phyloP scores from a whole-genome alignment of 2,888 invertebrate species.

The Arctia plantaginis region DNA sequence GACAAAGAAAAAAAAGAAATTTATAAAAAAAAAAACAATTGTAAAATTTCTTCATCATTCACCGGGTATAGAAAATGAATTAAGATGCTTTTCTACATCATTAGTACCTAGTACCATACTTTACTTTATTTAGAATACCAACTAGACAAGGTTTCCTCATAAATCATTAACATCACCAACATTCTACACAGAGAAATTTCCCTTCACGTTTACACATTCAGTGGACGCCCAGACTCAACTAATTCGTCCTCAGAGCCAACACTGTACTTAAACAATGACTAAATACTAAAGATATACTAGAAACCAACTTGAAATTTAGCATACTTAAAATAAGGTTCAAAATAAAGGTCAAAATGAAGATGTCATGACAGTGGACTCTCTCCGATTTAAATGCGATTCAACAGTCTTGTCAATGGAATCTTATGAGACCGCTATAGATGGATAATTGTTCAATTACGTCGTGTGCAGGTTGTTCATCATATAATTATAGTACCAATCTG shows the following conservation, averaged over 20 bases:
- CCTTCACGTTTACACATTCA: conserved; percentile 65
- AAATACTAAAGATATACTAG: conserved; percentile 20
- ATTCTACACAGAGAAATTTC: conserved; percentile 57
- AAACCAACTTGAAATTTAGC: conserved; percentile 45
- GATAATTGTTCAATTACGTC: conserved; percentile 28
- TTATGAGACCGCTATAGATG: conserved; percentile 31
- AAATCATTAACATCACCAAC: conserved; percentile 54
- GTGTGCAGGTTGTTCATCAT: conserved; percentile 7
- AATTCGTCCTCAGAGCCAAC: conserved; percentile 57
- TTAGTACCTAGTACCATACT: conserved; percentile 12
- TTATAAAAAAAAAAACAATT: too few species aligned
- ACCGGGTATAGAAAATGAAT: background rate
- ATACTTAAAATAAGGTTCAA: conserved; percentile 31
- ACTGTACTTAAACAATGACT: conserved; percentile 58
- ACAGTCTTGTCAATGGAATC: conserved; percentile 47
- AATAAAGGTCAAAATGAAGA: conserved; percentile 30
- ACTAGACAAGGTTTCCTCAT: conserved; percentile 48
- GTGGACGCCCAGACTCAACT: conserved; percentile 57
- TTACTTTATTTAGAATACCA: conserved; percentile 10
- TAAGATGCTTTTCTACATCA: conserved; percentile 9
- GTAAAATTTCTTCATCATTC: too few species aligned
- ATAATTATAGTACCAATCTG: conserved; percentile 12
- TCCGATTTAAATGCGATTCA: conserved; percentile 68
- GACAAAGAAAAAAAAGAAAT: too few species aligned
- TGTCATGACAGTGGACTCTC: conserved; percentile 68